Evolutionary conservation across 2,797 vertebrate species (phyloP), one percentile per base, ranked within the genome.

Genomic region (Ptychadena robeensis): DNA sequence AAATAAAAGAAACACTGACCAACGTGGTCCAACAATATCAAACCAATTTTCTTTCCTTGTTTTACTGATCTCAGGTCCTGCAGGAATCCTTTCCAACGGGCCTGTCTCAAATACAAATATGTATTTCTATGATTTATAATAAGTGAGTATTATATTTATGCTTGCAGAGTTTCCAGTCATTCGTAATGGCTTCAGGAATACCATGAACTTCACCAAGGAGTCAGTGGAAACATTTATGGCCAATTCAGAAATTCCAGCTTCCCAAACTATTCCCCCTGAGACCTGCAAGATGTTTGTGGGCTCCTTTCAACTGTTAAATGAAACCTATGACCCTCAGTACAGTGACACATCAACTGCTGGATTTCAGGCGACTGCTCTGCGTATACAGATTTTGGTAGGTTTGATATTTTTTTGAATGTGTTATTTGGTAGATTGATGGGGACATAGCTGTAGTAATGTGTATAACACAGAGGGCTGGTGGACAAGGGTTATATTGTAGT

Each of bases 231-330:
- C 30, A 71, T 25, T 61, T 22, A 68, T 38, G 2, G 28, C 64
- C 32, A 11, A 40, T 64, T 64, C 48, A 28, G 57, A 10, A 63
- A 40, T 14, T 38, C 14, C 34, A 77, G 8, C 69, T 11, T 2
- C 67, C 25, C 64, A 11, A 27, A 27, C 25, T 40, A 5, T 32
- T 8, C 40, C 25, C 37, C 28, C 1, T 65, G 22, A 65, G 4
- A 65, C 74, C 15, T 82, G 67, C 38, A 44, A 37, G 44, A 70
- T 82, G 73, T 72, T 77, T 65, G 67, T 82, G 67, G 81, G 81
- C 15, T 82, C 81, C 37, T 78, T 82, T 38, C 12, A 77, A 27
- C 18, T 82, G 30, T 25, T 70, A 35, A 82, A 82, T 77, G 66
- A 48, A 70, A 40, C n/a, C 0, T 76, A 77, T 27, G 35, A 53